phyloP scores from a whole-genome alignment of 2,888 invertebrate genomes.

The Oegoconia quadripuncta region DNA sequence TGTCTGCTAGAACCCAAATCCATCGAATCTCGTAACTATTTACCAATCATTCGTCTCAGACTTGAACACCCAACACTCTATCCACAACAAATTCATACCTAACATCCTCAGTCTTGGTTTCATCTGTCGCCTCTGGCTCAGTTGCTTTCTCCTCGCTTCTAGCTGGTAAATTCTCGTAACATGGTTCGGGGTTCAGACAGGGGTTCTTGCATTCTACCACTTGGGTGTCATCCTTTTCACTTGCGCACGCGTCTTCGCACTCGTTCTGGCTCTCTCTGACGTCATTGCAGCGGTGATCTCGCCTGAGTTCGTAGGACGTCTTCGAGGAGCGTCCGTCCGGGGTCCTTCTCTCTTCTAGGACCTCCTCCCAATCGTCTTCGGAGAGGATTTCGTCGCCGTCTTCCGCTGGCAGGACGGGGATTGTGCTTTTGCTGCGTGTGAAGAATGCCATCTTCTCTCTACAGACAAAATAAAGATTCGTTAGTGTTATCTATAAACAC shows the following conservation, averaged over 20 bases:
- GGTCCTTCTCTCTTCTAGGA: slow-evolving; percentile 62
- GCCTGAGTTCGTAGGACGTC: slow-evolving; percentile 61
- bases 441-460: slow-evolving; percentile 99
- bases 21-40: background rate
- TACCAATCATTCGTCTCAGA: slow-evolving; percentile 75
- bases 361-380: slow-evolving; percentile 72
- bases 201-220: slow-evolving; percentile 65
- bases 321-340: slow-evolving; percentile 71
- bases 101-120: slow-evolving; percentile 67
- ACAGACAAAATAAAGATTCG: slow-evolving; percentile 38
- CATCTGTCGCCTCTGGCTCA: slow-evolving; percentile 37
- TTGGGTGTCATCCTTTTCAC: slow-evolving; percentile 1
- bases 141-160: slow-evolving; percentile 48
- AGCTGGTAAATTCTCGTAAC: slow-evolving; percentile 28
- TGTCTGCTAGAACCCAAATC: background rate
- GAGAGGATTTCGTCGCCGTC: slow-evolving; percentile 68
- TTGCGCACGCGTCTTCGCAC: slow-evolving; percentile 9
- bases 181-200: slow-evolving; percentile 39
- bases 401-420: slow-evolving; percentile 87
- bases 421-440: slow-evolving; percentile 87
- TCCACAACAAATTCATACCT: slow-evolving; percentile 91
- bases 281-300: slow-evolving; percentile 26
- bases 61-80: slow-evolving; percentile 90
- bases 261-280: slow-evolving; percentile 6
- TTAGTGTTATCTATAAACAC: too few species aligned